Base-by-base conservation (phyloP, 2,888 invertebrate genomes). In the Tipula vernalis region DNA sequence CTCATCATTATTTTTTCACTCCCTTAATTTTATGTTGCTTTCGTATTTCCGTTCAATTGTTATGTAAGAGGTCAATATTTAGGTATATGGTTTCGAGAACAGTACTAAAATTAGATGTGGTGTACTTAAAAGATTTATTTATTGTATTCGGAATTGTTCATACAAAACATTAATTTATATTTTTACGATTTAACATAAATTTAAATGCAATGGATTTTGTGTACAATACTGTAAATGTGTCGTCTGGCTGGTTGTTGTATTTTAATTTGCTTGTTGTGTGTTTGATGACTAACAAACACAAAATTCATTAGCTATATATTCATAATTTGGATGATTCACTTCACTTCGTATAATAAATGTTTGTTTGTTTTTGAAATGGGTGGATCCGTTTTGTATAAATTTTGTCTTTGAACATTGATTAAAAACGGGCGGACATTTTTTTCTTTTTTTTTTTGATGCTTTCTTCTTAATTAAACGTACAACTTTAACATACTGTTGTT, bases 381-480 rank as follows among this genome's bases (percentile, higher is more conserved):
- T 71, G 71, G 71, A 71, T 71, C 71, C 28, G 28, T 71, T 71
- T 71, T 28, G 28, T 71, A 71, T 28, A 71, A 28, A 71, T 28
- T 71, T 71, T 71, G 71, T 71, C 71, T 71, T 71, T 71, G 71
- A 71, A 71, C 71, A 71, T 71, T 71, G 71, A 71, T 71, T 71
- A 71, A 71, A 28, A 71, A 71, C 28, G 71, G 71, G 71, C 71
- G 71, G 71, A 71, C 71, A 71, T 71, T 71, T 71, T 57, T 57
- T 0, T 28, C 2, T 28, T 6, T 5, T 0, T 28, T 28, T 28
- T 6, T 5, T 57, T 57, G 71, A 71, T 71, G 71, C 28, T 71
- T 71, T 71, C 71, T 71, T 71, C 71, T 28, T 71, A 71, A 71
- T 71, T 71, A 71, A 71, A 28, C 71, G 28, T 28, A 18, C 10